A percentile compares a stretch with the other conserved stretches of the same genome.
phyloP scores from a whole-genome alignment of 1,140 invertebrate genomes.

The Pissodes strobi region DNA sequence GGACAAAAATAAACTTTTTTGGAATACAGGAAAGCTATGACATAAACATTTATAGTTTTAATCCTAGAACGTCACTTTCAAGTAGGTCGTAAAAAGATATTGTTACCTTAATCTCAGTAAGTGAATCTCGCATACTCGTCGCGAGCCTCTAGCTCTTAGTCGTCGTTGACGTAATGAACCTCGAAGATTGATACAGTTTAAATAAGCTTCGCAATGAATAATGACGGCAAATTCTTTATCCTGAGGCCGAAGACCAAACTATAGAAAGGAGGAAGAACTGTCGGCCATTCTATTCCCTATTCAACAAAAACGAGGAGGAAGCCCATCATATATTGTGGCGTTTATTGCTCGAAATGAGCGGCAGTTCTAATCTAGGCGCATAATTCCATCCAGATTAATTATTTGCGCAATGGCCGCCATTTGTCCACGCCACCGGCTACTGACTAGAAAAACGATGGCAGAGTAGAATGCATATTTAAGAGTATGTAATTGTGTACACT shows the following conservation, averaged over 20 bases:
- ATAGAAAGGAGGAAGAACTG: conserved; percentile 16
- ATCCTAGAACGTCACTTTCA: too few species aligned
- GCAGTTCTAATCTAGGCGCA: conserved; percentile 23
- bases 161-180: too few species aligned
- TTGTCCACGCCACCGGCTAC: conserved; percentile 24
- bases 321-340: conserved; percentile 20
- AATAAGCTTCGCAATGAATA: neutral
- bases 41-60: too few species aligned
- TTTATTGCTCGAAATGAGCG: conserved; percentile 27
- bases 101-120: too few species aligned
- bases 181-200: conserved; percentile 13
- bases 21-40: too few species aligned
- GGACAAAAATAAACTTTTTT: too few species aligned
- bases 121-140: too few species aligned
- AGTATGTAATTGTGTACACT: conserved; percentile 27
- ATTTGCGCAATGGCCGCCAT: conserved; percentile 23
- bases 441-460: conserved; percentile 15
- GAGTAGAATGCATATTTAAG: conserved; percentile 29
- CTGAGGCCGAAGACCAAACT: neutral
- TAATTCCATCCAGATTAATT: conserved; percentile 29
- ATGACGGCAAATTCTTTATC: conserved; percentile 5
- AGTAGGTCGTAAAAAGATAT: too few species aligned
- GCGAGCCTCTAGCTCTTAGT: too few species aligned
- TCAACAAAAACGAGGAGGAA: conserved; percentile 6
- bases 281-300: too few species aligned